Percentiles rank a stretch among this genome's conserved stretches.
Conservation (phyloP, 2,113 vertebrate species). For the Gopherus flavomarginatus region DNA sequence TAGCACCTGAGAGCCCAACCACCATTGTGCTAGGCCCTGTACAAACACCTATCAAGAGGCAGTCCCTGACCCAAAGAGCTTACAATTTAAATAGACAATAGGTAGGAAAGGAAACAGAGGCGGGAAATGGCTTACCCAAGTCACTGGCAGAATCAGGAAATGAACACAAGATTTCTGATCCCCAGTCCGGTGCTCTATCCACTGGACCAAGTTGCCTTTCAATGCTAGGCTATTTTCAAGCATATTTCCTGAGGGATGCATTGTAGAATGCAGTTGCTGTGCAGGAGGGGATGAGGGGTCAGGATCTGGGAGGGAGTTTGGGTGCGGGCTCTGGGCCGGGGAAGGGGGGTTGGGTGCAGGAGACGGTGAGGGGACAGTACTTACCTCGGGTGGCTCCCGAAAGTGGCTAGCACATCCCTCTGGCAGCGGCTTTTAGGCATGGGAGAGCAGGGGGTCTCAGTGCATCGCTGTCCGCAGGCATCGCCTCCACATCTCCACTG, state of each 20-base stretch:
- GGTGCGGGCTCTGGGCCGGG: too few species aligned
- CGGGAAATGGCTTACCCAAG: neutral
- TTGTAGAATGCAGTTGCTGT: neutral
- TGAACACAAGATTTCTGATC: neutral
- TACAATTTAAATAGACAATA: neutral
- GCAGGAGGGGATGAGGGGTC: too few species aligned
- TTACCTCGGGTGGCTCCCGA: too few species aligned
- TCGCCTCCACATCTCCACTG: too few species aligned
- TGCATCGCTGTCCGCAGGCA: too few species aligned
- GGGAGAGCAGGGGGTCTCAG: too few species aligned
- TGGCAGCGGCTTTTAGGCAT: too few species aligned
- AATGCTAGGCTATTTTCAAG: neutral
- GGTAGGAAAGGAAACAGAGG: neutral
- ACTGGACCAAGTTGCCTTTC: neutral
- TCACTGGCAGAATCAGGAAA: neutral
- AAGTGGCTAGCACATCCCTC: too few species aligned
- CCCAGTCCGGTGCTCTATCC: neutral
- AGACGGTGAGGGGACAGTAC: too few species aligned
- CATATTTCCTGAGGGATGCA: neutral
- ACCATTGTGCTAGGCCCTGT: neutral
- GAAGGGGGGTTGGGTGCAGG: too few species aligned
- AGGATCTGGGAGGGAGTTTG: too few species aligned
- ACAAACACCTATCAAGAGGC: fast-evolving
- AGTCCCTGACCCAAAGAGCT: neutral
- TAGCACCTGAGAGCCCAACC: neutral